phyloP scores from a whole-genome alignment of 1,140 invertebrate genomes.

The Hirudo medicinalis region DNA sequence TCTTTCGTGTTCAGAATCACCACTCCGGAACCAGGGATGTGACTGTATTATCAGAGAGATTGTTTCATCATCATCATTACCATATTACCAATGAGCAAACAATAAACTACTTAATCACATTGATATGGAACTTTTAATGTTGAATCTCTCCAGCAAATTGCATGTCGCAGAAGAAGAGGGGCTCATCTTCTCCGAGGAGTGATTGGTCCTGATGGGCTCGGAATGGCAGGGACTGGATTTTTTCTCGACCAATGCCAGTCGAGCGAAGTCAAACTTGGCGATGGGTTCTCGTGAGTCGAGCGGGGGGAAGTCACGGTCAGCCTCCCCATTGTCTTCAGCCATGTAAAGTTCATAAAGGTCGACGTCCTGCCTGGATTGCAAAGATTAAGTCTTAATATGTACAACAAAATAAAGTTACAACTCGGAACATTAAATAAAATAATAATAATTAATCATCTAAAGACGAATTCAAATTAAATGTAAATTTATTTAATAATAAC shows the following conservation, averaged over 20 bases:
- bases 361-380: slow-evolving; percentile 38
- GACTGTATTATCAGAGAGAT: too few species aligned
- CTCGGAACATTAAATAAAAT: not conserved
- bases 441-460: too few species aligned
- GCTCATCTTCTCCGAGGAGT: too few species aligned
- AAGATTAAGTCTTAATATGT: not conserved
- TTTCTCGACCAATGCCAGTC: slow-evolving; percentile 67
- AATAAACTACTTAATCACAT: not conserved
- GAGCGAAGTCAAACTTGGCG: slow-evolving; percentile 79
- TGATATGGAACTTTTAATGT: slow-evolving; percentile 31
- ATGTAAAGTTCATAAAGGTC: slow-evolving; percentile 64
- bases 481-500: too few species aligned
- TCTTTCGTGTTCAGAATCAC: too few species aligned
- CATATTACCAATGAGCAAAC: not conserved
- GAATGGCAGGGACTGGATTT: too few species aligned
- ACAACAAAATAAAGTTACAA: not conserved
- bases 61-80: not conserved
- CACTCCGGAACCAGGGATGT: too few species aligned
- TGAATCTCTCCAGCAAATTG: slow-evolving; percentile 30
- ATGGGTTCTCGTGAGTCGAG: slow-evolving; percentile 72
- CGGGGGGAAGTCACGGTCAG: slow-evolving; percentile 80
- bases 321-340: slow-evolving; percentile 91
- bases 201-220: too few species aligned
- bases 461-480: too few species aligned
- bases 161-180: slow-evolving; percentile 26